Percentiles rank a stretch among this genome's conserved stretches.
These are phyloP conservation scores for Chironomus tentans DNA, from an alignment of 2,888 invertebrate species.

Conservation along the genomic window DNA sequence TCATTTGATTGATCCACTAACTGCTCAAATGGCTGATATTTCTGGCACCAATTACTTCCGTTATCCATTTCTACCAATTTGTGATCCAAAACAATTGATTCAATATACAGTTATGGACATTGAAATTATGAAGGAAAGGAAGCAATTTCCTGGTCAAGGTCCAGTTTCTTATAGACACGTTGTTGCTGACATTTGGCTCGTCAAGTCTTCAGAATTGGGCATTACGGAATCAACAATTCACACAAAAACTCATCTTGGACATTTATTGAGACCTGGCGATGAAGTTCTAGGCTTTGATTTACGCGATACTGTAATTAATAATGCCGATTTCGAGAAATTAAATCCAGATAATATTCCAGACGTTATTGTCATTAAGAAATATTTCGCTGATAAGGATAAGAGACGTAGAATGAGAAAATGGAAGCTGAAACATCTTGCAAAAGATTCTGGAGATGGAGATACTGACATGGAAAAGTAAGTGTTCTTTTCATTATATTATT, in stretches of 20 bases:
- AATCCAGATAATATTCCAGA: conserved; percentile 64
- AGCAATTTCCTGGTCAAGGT: conserved; percentile 80
- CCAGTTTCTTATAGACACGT: conserved; percentile 77
- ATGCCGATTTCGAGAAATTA: conserved; percentile 77
- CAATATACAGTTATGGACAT: conserved; percentile 94
- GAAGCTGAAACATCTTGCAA: conserved; percentile 83
- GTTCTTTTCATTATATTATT: conserved; percentile 33
- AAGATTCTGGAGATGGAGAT: conserved; percentile 45
- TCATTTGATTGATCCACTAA: conserved; percentile 85
- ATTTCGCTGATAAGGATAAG: conserved; percentile 62
- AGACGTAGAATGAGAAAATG: conserved; percentile 71
- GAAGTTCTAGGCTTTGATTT: conserved; percentile 87
- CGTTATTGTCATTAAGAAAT: conserved; percentile 90
- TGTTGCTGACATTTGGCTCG: conserved; percentile 89
- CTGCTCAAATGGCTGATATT: conserved; percentile 81
- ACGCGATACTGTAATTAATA: conserved; percentile 84
- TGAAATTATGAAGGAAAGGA: conserved; percentile 52
- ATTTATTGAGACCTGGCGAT: conserved; percentile 86
- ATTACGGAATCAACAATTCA: conserved; percentile 72
- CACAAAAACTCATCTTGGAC: conserved; percentile 88
- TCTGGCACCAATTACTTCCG: conserved; percentile 75
- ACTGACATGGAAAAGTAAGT: conserved; percentile 53
- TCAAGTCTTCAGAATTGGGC: conserved; percentile 78
- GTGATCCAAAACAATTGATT: conserved; percentile 80
- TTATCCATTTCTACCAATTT: conserved; percentile 75